Base-by-base conservation (phyloP, 2,888 invertebrate species). In the Linnaemya tessellans region DNA sequence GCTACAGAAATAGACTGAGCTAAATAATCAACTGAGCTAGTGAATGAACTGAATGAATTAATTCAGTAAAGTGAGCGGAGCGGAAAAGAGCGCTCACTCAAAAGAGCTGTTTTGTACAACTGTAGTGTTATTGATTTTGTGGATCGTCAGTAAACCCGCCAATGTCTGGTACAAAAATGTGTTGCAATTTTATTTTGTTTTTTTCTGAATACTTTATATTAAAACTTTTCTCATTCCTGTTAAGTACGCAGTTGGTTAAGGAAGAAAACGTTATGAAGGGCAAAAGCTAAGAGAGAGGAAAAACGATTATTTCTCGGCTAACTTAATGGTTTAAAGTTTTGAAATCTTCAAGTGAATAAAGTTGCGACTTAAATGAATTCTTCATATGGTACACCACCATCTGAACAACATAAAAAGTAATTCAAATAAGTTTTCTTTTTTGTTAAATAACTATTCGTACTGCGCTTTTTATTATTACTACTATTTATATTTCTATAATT, bases 391-490 rank as follows among this genome's bases (percentile, higher is more conserved):
- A 82, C 85, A 79, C 85, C 82, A 85, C 79, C 85, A 80, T 67
- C 85, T 62, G 85, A 71, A 85, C 85, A 85, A 62, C 85, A 85
- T 67, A 85, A 71, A 80, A 85, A 85, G 75, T 80, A 85, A 82
- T 65, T 85, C 35, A 85, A 71, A 85, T 85, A 85, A 65, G 82
- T 85, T 82, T 80, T 82, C 10, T 75, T 77, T 77, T 78, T 85
- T 56, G 82, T 85, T 75, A 85, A 75, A 82, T 82, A 82, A 79
- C 74, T 81, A 78, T 58, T 70, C 77, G 74, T 84, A 82, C 74
- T 78, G 78, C 20, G 54, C 54, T 80, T 54, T 54, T 82, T 77
- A 71, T 67, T 43, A 70, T 38, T 65, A 58, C 22, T 35, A 51
- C 13, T 82, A 71, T 60, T 80, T 65, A 71, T 75, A 67, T 68